Evolutionary conservation across 64 coral and sea anemone genomes (phyloP), one percentile per base, ranked within the genome.

Genomic region (Stylophora pistillata): DNA sequence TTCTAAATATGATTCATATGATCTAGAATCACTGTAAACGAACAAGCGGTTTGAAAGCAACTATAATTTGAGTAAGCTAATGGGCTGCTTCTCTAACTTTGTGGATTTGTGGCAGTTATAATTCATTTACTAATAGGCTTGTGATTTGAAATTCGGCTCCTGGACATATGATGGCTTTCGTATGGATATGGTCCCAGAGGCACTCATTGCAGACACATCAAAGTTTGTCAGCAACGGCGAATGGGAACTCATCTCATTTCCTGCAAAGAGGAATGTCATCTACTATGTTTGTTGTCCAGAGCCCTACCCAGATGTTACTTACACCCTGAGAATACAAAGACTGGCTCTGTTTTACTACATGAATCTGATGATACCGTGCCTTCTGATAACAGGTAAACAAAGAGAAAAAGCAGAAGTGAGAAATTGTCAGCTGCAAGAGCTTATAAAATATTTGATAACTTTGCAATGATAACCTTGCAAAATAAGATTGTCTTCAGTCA

Each of bases 221-320:
- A 96, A 96, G 74, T 96, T 92, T 70, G 94, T 96, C 1, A 86
- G 58, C 3, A 96, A 92, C 56, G 94, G 94, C 18, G 90, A 96
- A 87, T 96, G 94, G 94, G 60, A 89, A 55, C 25, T 96, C 5
- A 87, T 96, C 20, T 74, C 63, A 21, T 92, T 96, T 73, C 86
- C 79, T 25, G 82, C 89, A 53, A 68, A 78, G 23, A 73, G 87
- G 16, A 89, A 96, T 72, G 94, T 85, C 11, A 69, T 96, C 26
- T 18, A 80, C 21, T 96, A 96, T 74, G 74, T 92, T 13, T 96
- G 94, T 55, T 96, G 94, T 28, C 89, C 89, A 53, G 79, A 86
- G 34, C 75, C 94, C 4, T 96, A 96, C 65, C 90, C 94, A 30
- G 94, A 96, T 74, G 90, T 96, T 9, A 96, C 94, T 13, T 96